Evolutionary conservation across 2,113 vertebrate species (phyloP), one percentile per base, ranked within the genome.

Genomic region (Antechinus stuartii): DNA sequence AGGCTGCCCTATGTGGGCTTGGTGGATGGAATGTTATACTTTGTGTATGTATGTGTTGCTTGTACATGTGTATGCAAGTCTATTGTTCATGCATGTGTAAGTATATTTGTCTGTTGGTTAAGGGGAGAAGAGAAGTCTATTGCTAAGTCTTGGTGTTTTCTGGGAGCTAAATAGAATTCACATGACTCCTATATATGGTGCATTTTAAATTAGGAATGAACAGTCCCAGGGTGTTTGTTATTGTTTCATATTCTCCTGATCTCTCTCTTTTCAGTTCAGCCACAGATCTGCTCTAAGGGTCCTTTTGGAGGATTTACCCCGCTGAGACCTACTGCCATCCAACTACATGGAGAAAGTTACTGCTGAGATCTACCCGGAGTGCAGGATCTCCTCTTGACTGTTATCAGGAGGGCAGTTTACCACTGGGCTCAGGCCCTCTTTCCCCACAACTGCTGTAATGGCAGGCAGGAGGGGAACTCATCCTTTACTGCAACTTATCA

Each of bases 261-360:
- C 19, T 4, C n/a, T 84, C 68, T 94, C 61, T 55, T 96, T 97
- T 76, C 95, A 99, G 98, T 4, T 76, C 96, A n/a, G 14, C 97
- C 3, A 89, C 54, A 8, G 96, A 97, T n/a, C 93, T 54, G 0
- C 97, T 96, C 95, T 98, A 98, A 99, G 93, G n/a, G 30, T 57
- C 91, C 25, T 89, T 55, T 42, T 16, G 55, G 24, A 91, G 91
- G 90, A 55, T 93, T 53, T 89, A 55, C 54, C 25, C 6, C 90
- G 42, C 30, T 16, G 24, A 27, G 14, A 2, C 68, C 23, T 52
- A 93, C 96, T 0, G 9, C 94, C 90, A 25, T 90, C 97, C 56
- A 89, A 49, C 55, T 90, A 96, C 93, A 7, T 0, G 61, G 96
- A 98, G 91, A 97, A 95, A 90, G 95, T 97, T 94, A 93, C 95